Evolutionary conservation across 2,797 vertebrate species (phyloP).

Genomic region (Gouania willdenowi): DNA sequence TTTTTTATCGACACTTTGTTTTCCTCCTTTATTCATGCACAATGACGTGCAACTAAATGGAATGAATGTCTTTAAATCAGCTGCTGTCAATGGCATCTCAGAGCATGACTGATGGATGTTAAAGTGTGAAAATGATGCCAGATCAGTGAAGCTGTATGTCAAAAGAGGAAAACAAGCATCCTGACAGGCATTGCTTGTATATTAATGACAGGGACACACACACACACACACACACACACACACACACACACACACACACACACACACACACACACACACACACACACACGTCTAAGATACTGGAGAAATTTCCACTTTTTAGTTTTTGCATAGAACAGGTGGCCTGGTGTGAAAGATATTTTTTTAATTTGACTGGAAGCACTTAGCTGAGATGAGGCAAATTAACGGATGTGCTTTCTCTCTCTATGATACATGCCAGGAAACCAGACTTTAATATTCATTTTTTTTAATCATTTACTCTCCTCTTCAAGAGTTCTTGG

Average conservation of each 20-base stretch:
- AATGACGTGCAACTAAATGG: not conserved
- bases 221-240: no score
- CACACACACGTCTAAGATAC: no score
- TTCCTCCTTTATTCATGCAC: not conserved
- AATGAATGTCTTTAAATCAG: constrained; percentile 16
- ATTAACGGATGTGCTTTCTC: constrained; percentile 22
- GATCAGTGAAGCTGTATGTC: constrained; percentile 1
- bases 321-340: constrained; percentile 28
- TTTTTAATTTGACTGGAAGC: constrained; percentile 19
- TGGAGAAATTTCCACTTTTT: constrained; percentile 7
- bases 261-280: no score
- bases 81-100: not conserved
- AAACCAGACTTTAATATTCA: not conserved
- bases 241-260: no score
- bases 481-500: no score
- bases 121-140: not conserved
- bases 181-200: not conserved
- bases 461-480: not conserved
- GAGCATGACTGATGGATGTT: constrained; percentile 2
- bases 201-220: not conserved
- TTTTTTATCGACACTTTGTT: not conserved
- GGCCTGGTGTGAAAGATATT: constrained; percentile 15
- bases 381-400: constrained; percentile 13
- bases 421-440: constrained; percentile 1
- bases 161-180: not conserved